A percentile compares a stretch with the other conserved stretches of the same genome.
Conservation (phyloP, 2,113 vertebrate species). For the Tragelaphus buxtoni region DNA sequence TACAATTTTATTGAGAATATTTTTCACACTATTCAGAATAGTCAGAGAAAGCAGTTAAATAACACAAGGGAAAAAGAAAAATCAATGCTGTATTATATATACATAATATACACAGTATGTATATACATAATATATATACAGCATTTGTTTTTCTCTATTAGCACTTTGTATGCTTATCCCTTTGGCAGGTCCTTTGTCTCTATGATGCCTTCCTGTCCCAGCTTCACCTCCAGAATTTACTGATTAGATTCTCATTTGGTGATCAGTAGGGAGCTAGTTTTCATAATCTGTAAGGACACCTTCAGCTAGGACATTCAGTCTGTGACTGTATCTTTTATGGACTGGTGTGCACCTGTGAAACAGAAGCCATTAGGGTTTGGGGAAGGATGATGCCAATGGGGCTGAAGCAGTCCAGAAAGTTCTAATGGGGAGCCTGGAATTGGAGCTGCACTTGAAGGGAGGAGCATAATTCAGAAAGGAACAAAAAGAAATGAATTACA, state of each 20-base stretch:
- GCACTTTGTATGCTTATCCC: neutral
- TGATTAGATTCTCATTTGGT: neutral
- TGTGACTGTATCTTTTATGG: neutral
- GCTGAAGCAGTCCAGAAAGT: neutral
- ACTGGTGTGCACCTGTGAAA: neutral
- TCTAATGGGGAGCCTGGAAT: neutral
- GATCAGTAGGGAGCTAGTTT: neutral
- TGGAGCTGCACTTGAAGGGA: neutral
- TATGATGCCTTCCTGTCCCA: neutral
- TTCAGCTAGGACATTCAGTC: neutral
- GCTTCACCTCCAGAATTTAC: neutral
- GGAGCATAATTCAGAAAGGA: neutral
- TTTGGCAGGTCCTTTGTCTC: neutral
- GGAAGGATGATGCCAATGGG: neutral
- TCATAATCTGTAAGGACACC: neutral
- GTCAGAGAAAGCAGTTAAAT: neutral
- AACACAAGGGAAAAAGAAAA: neutral
- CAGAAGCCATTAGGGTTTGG: neutral
- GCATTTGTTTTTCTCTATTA: neutral
- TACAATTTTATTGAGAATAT: neutral
- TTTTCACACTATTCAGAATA: neutral
- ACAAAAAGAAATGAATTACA: neutral
- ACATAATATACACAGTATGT: too few relatives aligned
- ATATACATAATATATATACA: too few relatives aligned
- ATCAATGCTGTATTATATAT: neutral